Percentiles rank a stretch among this genome's conserved stretches.
Evolutionary conservation across 2,113 vertebrate species (phyloP).

Genomic region (Tinamus guttatus): DNA sequence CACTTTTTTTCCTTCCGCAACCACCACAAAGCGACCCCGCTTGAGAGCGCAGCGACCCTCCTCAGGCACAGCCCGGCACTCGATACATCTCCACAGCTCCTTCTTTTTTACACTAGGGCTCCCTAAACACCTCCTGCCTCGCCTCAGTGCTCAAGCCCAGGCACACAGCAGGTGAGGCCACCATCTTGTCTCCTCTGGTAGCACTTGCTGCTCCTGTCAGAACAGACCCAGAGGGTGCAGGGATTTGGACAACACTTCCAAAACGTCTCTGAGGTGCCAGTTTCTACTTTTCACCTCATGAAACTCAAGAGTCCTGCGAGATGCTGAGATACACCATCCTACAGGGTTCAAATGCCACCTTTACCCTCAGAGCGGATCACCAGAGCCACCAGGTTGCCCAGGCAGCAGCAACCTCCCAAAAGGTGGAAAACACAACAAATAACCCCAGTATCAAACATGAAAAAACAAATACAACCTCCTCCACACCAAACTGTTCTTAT

Average conservation of each 20-base stretch:
- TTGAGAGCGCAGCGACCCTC: not conserved
- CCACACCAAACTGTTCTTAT: fast-evolving
- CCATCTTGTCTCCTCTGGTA: not conserved
- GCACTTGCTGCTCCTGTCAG: not conserved
- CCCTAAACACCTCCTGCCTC: no score
- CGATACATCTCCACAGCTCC: fast-evolving
- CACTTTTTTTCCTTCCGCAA: not conserved
- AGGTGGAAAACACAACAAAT: fast-evolving
- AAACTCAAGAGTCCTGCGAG: fast-evolving
- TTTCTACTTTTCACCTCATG: not conserved
- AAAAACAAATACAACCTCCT: not conserved
- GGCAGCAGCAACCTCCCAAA: not conserved
- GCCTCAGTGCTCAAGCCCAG: fast-evolving
- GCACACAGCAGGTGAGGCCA: fast-evolving
- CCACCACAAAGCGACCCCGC: not conserved
- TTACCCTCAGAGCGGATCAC: not conserved
- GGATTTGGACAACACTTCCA: fast-evolving
- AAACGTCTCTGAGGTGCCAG: fast-evolving
- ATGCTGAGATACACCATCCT: not conserved
- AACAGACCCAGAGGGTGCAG: not conserved
- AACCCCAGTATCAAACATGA: fast-evolving
- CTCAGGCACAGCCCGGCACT: no score
- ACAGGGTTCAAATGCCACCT: fast-evolving
- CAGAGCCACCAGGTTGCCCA: not conserved
- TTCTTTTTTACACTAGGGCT: not conserved